Evolutionary conservation across 2,888 invertebrate genomes (phyloP), one percentile per base, ranked within the genome.

Genomic region (Synergus laeviventris): DNA sequence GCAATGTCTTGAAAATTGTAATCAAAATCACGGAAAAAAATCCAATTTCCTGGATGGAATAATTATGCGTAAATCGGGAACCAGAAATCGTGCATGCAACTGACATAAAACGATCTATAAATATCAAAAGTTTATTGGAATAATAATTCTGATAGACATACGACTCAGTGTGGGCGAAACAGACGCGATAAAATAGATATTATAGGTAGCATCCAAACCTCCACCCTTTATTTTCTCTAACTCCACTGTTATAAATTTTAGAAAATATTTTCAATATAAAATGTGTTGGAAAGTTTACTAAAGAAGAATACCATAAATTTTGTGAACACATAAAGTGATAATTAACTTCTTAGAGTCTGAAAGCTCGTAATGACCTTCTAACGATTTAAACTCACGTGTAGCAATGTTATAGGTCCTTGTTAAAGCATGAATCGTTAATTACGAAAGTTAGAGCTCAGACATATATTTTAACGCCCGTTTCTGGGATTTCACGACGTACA

Each of bases 151-250:
- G 74, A 79, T 74, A 77, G 77, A 79, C 81, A 76, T 80, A 75
- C 77, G 80, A 81, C 75, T 81, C 81, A 76, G 78, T 79, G 76
- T 75, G 83, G 83, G 84, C 74, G 82, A 80, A 77, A 84, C 81
- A 78, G 81, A 81, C 80, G 82, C 82, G 86, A 84, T 87, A 87
- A n/a, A n/a, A n/a, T n/a, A n/a, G n/a, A n/a, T n/a, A 87, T 87
- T 85, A 87, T 87, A 87, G 84, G 74, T 31, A 36, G 31, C 36
- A 31, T 24, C 31, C 31, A 31, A 49, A 70, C 18, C 45, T 45
- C 9, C 54, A 54, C 18, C 45, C 66, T 70, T 70, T 45, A 70
- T 70, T 49, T 54, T 31, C 49, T 70, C n/a, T 16, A 31, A 49
- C 49, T 31, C 70, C 31, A 36, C 31, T 49, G 31, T 49, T 70